phyloP scores from a whole-genome alignment of 2,888 invertebrate genomes.

The Papilio gigon region DNA sequence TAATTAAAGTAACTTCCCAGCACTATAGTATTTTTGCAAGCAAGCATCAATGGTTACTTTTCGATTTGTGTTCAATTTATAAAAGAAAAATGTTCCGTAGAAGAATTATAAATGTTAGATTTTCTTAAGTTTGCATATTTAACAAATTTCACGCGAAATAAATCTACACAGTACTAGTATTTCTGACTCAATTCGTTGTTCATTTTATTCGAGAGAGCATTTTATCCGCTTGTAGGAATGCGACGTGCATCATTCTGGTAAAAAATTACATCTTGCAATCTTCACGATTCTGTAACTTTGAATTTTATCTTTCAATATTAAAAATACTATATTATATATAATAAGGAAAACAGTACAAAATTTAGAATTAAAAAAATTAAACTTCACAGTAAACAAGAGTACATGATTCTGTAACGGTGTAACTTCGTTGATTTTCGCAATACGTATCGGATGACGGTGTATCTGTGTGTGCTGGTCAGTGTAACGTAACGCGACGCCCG shows the following conservation, averaged over 20 bases:
- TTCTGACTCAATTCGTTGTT: conserved; percentile 6
- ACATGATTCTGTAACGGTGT: no score
- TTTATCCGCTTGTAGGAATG: not conserved
- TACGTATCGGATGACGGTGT: not conserved
- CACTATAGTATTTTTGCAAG: not conserved
- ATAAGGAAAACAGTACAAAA: not conserved
- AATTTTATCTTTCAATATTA: not conserved
- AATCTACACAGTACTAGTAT: not conserved
- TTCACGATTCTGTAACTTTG: not conserved
- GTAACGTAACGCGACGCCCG: not conserved
- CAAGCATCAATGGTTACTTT: not conserved
- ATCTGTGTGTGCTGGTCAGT: not conserved
- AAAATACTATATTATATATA: not conserved
- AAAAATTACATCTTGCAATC: conserved; percentile 1
- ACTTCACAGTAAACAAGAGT: no score
- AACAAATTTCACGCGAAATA: not conserved
- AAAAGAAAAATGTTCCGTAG: not conserved
- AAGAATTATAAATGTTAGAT: not conserved
- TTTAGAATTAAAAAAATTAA: no score
- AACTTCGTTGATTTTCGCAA: not conserved
- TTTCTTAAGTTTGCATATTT: conserved; percentile 1
- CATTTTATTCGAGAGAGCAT: conserved; percentile 2
- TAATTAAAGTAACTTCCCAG: not conserved
- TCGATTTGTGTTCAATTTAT: not conserved
- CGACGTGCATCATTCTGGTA: not conserved